Evolutionary conservation across 1,140 invertebrate species (phyloP), one percentile per base, ranked within the genome.

Genomic region (Drosophila sulfurigaster): DNA sequence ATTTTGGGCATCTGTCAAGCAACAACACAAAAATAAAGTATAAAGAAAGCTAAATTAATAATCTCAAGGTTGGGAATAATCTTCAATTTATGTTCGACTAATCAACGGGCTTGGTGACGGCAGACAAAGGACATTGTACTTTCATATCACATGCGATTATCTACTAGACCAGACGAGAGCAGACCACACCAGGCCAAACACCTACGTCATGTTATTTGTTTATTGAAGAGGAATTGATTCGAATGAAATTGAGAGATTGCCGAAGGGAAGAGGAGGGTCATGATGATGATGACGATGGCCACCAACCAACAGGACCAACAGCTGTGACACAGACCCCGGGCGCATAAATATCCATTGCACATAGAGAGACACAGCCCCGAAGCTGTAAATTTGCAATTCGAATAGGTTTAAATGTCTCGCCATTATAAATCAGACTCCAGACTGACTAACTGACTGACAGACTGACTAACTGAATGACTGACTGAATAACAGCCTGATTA

Each of bases 201-300:
- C 13, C 63, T 52, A 67, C 60, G 16, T 79, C 75, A 79, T 73
- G 71, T 70, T 63, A 79, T 79, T 75, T 82, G 80, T 82, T 79
- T 75, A 82, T 60, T 78, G 75, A 79, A 82, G 62, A 52, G 75
- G 80, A 82, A 82, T 82, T 82, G 75, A 82, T 75, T 82, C 46
- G 64, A 48, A 68, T 54, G 45, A 67, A 76, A 58, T 56, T 38
- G 57, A 35, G 66, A 70, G 57, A 41, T 52, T 38, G 35, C n/a
- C 16, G 30, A 10, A 58, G 58, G 69, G 74, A 49, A 69, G 46
- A 63, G 65, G 46, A 4, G 41, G 38, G 38, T 11, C 25, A 52
- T 25, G 7, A 32, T 10, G 1, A 38, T 15, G 28, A 35, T 54
- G 6, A 54, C 7, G n/a, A 46, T 45, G 41, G 28, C 41, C 58